phyloP scores from a whole-genome alignment of 92 coral and sea anemone genomes.

The Siderastrea radians region DNA sequence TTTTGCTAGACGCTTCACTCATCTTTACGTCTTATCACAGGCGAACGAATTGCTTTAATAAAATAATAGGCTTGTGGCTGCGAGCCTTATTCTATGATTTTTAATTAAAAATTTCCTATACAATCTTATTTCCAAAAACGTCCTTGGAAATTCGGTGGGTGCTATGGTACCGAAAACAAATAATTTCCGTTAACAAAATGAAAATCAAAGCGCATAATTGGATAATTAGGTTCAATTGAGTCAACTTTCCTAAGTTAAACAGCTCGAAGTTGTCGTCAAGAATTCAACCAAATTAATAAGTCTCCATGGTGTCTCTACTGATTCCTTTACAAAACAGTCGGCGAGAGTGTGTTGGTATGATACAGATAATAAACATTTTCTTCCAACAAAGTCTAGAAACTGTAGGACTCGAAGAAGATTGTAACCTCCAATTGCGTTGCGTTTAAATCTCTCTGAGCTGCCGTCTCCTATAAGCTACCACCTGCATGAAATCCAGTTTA shows the following conservation, averaged over 20 bases:
- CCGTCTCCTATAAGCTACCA: not conserved
- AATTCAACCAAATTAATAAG: not conserved
- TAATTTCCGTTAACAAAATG: not conserved
- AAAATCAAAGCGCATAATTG: not conserved
- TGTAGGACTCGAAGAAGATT: not conserved
- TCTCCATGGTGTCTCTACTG: not conserved
- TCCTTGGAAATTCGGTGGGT: constrained; percentile 9
- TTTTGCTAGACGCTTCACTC: not conserved
- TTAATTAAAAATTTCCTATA: not conserved
- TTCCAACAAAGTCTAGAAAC: not conserved
- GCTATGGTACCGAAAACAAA: not conserved
- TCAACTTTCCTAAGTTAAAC: not conserved
- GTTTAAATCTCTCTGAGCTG: not conserved
- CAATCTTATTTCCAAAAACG: not conserved
- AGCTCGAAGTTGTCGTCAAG: not conserved
- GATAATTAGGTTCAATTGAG: not conserved
- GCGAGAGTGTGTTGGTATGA: not conserved
- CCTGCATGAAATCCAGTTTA: too few species aligned
- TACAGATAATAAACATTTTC: not conserved
- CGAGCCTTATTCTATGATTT: not conserved
- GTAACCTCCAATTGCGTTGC: not conserved
- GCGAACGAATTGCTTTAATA: not conserved
- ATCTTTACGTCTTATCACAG: not conserved
- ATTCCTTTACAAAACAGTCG: not conserved
- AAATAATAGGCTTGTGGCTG: too few species aligned